Base-by-base conservation (phyloP, 2,797 vertebrate species). In the Mastacembelus armatus region DNA sequence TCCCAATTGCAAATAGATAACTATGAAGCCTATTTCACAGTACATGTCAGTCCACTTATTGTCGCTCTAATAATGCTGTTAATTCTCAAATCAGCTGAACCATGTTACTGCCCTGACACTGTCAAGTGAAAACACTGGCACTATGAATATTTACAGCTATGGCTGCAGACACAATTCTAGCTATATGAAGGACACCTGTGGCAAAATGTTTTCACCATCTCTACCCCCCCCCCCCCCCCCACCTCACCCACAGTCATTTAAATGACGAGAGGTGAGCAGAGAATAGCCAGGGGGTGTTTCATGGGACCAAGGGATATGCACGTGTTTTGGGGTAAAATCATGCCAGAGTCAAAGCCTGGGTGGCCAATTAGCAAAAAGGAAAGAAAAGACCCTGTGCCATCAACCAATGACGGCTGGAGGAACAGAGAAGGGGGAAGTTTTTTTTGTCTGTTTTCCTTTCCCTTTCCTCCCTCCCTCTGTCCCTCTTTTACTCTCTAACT, bases 351-450 rank as follows among this genome's bases (percentile, higher is more conserved):
- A 90, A 92, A 78, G 87, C 91, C 85, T 94, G 93, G 93, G 94
- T 94, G 92, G 93, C 93, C 93, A 94, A 94, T 94, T 94, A 94
- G 90, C 88, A 86, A 90, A 86, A 89, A 81, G 77, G 78, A 89
- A 86, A 88, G 84, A 91, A 94, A 93, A 89, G 84, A 80, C 78
- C 81, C 77, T 74, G 81, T 89, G 90, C 91, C 86, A 88, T 91
- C 81, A 74, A 85, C 90, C 85, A 86, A 93, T 90, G 80, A 82
- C 35, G 81, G 81, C 74, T 44, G 66, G 74, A 74, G 64, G 75
- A 85, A 73, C 36, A 10, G 73, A 71, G 77, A 77, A 77, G 70
- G 76, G 81, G 80, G 71, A 86, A 21, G 71, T 48, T 84, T 88
- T 73, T 89, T 83, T 71, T 84, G 74, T 82, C 75, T 62, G 70